Evolutionary conservation across 2,888 invertebrate species (phyloP), one percentile per base, ranked within the genome.

Genomic region (Drosophila leonis): DNA sequence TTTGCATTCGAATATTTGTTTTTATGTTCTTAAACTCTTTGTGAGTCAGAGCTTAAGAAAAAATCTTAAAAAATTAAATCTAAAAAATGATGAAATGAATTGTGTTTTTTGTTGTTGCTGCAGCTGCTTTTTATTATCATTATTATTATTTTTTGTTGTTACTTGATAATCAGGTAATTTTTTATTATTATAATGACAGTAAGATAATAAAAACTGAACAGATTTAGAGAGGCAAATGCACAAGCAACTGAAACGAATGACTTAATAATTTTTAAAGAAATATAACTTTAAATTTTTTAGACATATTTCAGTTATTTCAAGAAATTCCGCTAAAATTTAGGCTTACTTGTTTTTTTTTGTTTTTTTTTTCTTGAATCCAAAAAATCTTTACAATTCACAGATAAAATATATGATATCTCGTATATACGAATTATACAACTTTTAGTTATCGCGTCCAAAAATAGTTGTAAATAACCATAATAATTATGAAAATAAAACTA

Each of bases 391-490:
- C 59, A 64, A 67, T 56, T 41, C 49, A 57, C 65, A 66, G 70
- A 66, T 80, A 82, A 72, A 72, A 62, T 75, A 52, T 54, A 18
- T n/a, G 2, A 18, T 1, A 29, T 29, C 5, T 27, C 24, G 29
- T 29, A 55, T 55, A 42, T 55, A 60, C 62, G 29, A 68, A 48
- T 52, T 67, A 41, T 52, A 46, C 41, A 67, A 51, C 54, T 62
- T 71, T 62, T 35, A 60, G 57, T 69, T 67, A 75, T 75, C 79
- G 65, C 78, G 63, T 60, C 51, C 29, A 31, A 49, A n/a, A 37
- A 20, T 52, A 29, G 41, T 35, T 20, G 52, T 35, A 70, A 51
- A 24, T 51, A 63, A 13, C 5, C 13, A 31, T 55, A 41, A 18
- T 35, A 57, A 57, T 57, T 31, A 48, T 31, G 29, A n/a, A 29